Evolutionary conservation across 2,888 invertebrate genomes (phyloP).

Genomic region (Tetragonisca angustula): DNA sequence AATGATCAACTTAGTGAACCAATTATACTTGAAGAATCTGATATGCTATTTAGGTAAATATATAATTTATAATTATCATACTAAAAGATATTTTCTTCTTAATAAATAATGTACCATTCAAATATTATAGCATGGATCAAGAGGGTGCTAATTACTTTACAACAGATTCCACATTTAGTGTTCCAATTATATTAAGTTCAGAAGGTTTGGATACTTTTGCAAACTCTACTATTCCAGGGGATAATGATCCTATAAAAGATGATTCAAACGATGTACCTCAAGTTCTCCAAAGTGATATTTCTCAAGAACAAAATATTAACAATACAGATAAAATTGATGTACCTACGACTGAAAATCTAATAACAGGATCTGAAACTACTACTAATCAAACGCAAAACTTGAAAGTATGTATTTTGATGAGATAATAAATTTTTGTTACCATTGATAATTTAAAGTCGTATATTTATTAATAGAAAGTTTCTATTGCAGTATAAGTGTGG

Average conservation of each 20-base stretch:
- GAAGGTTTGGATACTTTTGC: slow-evolving; percentile 78
- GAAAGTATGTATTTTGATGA: slow-evolving; percentile 56
- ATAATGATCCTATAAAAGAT: slow-evolving; percentile 67
- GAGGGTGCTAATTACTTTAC: slow-evolving; percentile 79
- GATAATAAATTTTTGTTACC: background rate
- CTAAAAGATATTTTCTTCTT: background rate
- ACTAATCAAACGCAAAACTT: slow-evolving; percentile 77
- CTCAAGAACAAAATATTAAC: slow-evolving; percentile 63
- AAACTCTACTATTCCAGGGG: slow-evolving; percentile 70
- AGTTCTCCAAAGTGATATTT: slow-evolving; percentile 64
- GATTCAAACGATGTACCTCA: slow-evolving; percentile 66
- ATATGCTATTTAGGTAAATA: slow-evolving; percentile 81
- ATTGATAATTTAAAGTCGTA: too few relatives aligned
- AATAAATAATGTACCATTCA: background rate
- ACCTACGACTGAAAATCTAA: slow-evolving; percentile 33
- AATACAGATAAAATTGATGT: slow-evolving; percentile 48
- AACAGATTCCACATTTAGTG: slow-evolving; percentile 79
- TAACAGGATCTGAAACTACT: slow-evolving; percentile 62
- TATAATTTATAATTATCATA: background rate
- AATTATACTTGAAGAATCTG: slow-evolving; percentile 82
- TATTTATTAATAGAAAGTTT: slow-evolving; percentile 17
- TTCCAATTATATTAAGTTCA: slow-evolving; percentile 80
- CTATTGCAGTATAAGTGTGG: slow-evolving; percentile 84
- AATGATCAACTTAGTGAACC: slow-evolving; percentile 78
- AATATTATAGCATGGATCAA: slow-evolving; percentile 80